These are phyloP conservation scores for Plotosus lineatus DNA, from an alignment of 2,113 vertebrate species.

Conservation along the genomic window DNA sequence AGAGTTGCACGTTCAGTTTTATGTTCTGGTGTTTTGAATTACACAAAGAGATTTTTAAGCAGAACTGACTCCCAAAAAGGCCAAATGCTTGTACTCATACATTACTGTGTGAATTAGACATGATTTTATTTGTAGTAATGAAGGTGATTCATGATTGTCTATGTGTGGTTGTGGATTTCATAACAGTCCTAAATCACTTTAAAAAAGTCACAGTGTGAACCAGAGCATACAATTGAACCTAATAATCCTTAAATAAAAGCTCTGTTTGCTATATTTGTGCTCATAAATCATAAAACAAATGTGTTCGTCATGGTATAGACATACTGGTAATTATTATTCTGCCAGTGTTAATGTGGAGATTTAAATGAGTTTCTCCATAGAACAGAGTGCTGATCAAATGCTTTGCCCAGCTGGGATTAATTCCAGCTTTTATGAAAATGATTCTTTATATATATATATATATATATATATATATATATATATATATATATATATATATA, in stretches of 20 bases:
- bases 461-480: too few species aligned
- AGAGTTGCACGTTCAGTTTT: background rate
- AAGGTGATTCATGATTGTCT: background rate
- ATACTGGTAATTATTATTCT: background rate
- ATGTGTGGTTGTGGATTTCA: background rate
- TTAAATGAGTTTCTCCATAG: background rate
- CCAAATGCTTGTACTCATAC: background rate
- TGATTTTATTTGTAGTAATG: background rate
- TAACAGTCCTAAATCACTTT: background rate
- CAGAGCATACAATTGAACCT: background rate
- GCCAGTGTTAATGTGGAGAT: background rate
- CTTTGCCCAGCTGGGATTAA: conserved; percentile 3
- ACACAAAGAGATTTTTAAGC: background rate
- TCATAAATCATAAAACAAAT: background rate
- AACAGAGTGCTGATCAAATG: background rate
- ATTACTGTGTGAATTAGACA: background rate
- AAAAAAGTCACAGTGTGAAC: background rate
- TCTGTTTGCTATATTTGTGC: background rate
- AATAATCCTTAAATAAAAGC: background rate
- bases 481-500: too few species aligned
- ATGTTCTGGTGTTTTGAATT: background rate
- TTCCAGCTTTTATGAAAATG: background rate
- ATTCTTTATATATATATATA: background rate
- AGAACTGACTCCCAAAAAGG: background rate
- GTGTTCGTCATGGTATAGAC: background rate